Conservation (phyloP, 2,888 invertebrate species). For the Synergus umbraculus region DNA sequence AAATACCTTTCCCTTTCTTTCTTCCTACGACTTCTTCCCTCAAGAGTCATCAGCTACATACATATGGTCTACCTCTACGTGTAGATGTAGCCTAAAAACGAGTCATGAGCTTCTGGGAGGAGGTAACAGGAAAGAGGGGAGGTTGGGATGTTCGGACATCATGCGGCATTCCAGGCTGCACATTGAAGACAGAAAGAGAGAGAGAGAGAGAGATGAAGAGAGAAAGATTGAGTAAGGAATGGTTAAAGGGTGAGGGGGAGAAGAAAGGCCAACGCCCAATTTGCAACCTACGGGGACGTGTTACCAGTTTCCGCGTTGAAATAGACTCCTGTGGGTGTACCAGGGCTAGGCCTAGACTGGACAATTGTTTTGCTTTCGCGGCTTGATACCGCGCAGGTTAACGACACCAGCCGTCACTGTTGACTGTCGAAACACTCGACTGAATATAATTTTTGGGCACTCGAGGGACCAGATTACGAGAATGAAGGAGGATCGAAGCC, state of each 20-base stretch:
- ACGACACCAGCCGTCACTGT: slow-evolving; percentile 68
- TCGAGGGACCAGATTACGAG: slow-evolving; percentile 58
- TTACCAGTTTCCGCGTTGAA: slow-evolving; percentile 47
- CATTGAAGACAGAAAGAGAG: slow-evolving; percentile 48
- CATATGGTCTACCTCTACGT: background rate
- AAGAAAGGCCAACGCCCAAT: slow-evolving; percentile 70
- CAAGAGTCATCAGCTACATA: slow-evolving; percentile 11
- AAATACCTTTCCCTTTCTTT: slow-evolving; percentile 33
- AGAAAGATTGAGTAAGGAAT: background rate
- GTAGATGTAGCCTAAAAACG: slow-evolving; percentile 33
- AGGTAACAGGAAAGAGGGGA: background rate
- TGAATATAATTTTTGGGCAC: slow-evolving; percentile 70
- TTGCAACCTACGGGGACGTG: slow-evolving; percentile 63
- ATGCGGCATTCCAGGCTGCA: slow-evolving; percentile 38
- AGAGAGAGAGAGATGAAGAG: slow-evolving; percentile 36
- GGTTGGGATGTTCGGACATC: slow-evolving; percentile 33
- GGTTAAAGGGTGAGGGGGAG: slow-evolving; percentile 42
- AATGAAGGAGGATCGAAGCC: slow-evolving; percentile 47
- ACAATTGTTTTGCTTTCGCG: slow-evolving; percentile 67
- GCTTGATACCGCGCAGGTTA: slow-evolving; percentile 67
- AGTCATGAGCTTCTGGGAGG: slow-evolving; percentile 20
- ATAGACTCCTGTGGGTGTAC: slow-evolving; percentile 59
- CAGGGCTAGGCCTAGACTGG: slow-evolving; percentile 62
- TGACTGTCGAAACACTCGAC: slow-evolving; percentile 70
- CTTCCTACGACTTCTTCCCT: slow-evolving; percentile 1